Base-by-base conservation (phyloP, 2,888 invertebrate genomes). In the Labia minor region DNA sequence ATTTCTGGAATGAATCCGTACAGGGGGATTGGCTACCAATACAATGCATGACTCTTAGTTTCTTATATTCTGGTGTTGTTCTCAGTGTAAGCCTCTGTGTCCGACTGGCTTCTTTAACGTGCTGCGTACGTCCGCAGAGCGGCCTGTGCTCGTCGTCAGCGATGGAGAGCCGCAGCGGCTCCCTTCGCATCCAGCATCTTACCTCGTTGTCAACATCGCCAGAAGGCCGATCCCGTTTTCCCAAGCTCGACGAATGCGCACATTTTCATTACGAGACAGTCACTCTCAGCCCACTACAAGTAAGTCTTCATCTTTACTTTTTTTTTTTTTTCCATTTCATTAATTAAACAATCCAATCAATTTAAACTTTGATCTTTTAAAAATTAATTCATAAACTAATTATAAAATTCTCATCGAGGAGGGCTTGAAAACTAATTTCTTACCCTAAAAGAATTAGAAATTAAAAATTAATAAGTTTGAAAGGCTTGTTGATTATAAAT, bases 231-330 rank as follows among this genome's bases (percentile, higher is more conserved):
- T 85, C 86, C 72, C 82, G 88, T 67, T 92, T 92, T 80, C 92
- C 91, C 66, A 90, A 90, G 76, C 83, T 97, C 69, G 95, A 95
- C 78, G 96, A 97, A 77, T 98, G 97, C 79, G 96, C 96, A 3
- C 98, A 98, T 78, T 98, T 98, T 79, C 98, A 98, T 79, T 98
- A 97, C 79, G 96, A 97, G 76, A 84, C 91, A 71, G 95, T 96
- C 18, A 90, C 93, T 72, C 82, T 97, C 71, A 90, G 91, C n/a
- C 86, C 88, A 0, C 80, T 86, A 65, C 81, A 83, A 80, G 85
- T 86, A 76, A 73, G 73, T 71, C 26, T n/a, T n/a, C n/a, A n/a
- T n/a, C n/a, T n/a, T n/a, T n/a, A n/a, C n/a, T 33, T 20, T 62
- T 14, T 37, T 37, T 21, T 21, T 19, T 64, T 16, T 21, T 62